Evolutionary conservation across 2,888 invertebrate species (phyloP).

Genomic region (Allacma fusca): DNA sequence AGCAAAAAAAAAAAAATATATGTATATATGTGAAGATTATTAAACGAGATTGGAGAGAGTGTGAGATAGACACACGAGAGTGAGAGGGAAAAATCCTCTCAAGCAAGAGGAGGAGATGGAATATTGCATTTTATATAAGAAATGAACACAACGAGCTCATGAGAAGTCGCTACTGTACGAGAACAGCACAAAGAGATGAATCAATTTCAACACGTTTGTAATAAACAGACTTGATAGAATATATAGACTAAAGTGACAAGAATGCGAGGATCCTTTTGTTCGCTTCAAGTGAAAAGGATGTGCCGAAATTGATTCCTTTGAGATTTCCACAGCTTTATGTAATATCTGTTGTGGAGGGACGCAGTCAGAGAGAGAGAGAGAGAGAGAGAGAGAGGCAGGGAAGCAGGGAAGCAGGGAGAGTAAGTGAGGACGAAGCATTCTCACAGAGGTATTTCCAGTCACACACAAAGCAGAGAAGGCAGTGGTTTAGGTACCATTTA

Average conservation of each 20-base stretch:
- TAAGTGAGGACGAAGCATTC: slow-evolving; percentile 4
- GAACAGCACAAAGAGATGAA: slow-evolving; percentile 41
- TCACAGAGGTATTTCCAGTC: slow-evolving; percentile 31
- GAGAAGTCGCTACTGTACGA: slow-evolving; percentile 16
- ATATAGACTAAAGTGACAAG: slow-evolving; percentile 48
- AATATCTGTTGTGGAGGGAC: slow-evolving; percentile 10
- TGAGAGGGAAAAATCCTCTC: not conserved
- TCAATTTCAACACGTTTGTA: slow-evolving; percentile 44
- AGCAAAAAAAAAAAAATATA: slow-evolving; percentile 52
- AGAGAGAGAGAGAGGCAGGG: not conserved
- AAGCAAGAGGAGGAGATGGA: slow-evolving; percentile 7
- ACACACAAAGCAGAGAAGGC: slow-evolving; percentile 45
- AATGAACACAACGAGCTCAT: slow-evolving; percentile 31
- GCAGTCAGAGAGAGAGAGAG: not conserved
- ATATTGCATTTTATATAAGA: slow-evolving; percentile 23
- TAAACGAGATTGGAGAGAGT: not conserved
- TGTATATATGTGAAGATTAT: slow-evolving; percentile 9
- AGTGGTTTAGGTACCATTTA: slow-evolving; percentile 59
- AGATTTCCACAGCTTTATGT: slow-evolving; percentile 37
- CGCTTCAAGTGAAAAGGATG: slow-evolving; percentile 49
- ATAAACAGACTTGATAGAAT: slow-evolving; percentile 56
- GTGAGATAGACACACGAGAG: not conserved
- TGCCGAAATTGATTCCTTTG: slow-evolving; percentile 55
- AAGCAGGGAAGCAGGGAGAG: slow-evolving; percentile 1
- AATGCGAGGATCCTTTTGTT: slow-evolving; percentile 51